Evolutionary conservation across 2,888 invertebrate genomes (phyloP).

Genomic region (Hydriomena furcata): DNA sequence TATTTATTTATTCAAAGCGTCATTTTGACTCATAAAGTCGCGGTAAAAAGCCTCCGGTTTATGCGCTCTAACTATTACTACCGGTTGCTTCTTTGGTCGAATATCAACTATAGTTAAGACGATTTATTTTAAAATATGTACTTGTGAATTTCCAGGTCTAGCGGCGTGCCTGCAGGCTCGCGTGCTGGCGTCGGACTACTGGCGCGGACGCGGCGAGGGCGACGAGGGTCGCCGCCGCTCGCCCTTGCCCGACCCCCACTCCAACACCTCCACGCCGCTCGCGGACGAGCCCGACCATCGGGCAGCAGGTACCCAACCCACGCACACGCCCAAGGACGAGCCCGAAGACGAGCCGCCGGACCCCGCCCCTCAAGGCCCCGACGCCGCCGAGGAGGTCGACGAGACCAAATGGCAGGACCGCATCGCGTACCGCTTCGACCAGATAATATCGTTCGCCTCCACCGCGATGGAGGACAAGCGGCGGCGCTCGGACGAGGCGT

Average conservation of each 20-base stretch:
- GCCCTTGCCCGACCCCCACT: slow-evolving; percentile 87
- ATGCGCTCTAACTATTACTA: no score
- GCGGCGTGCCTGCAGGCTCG: slow-evolving; percentile 93
- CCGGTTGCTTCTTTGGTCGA: no score
- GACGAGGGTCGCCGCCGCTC: slow-evolving; percentile 61
- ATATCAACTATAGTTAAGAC: no score
- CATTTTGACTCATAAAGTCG: no score
- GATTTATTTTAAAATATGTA: no score
- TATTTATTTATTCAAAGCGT: no score
- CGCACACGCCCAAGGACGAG: slow-evolving; percentile 18
- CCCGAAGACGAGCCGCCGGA: slow-evolving; percentile 24
- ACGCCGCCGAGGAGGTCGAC: slow-evolving; percentile 87
- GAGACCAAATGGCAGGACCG: slow-evolving; percentile 96
- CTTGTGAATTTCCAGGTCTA: slow-evolving; percentile 83
- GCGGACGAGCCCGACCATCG: slow-evolving; percentile 82
- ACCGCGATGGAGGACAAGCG: slow-evolving; percentile 95
- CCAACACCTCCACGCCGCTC: slow-evolving; percentile 85
- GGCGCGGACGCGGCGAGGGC: slow-evolving; percentile 74
- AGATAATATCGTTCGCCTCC: slow-evolving; percentile 95
- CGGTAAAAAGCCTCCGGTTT: no score
- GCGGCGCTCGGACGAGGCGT: slow-evolving; percentile 91
- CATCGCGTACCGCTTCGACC: slow-evolving; percentile 96
- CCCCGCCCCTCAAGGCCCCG: slow-evolving; percentile 68
- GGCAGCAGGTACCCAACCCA: slow-evolving; percentile 20
- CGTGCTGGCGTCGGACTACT: slow-evolving; percentile 86